These are phyloP conservation scores for Trissoscelio sp. DNA, from an alignment of 2,888 invertebrate genomes.

Conservation along the genomic window DNA sequence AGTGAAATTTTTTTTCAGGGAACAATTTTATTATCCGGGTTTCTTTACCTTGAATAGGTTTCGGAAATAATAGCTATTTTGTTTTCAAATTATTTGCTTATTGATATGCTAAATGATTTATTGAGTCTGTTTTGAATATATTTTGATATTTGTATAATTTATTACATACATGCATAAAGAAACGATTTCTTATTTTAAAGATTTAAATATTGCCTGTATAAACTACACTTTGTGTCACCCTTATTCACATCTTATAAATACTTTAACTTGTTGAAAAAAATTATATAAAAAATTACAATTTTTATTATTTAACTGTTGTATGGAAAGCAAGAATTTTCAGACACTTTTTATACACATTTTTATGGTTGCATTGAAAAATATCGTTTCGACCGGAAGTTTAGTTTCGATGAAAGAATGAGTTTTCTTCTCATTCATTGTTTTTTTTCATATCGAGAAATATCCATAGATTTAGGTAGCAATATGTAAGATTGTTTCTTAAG, in stretches of 20 bases:
- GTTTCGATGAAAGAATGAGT: not conserved
- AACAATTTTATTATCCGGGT: conserved; percentile 34
- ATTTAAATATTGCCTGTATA: not conserved
- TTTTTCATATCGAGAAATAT: not conserved
- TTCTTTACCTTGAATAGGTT: conserved; percentile 3
- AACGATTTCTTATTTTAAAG: not conserved
- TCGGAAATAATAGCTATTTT: conserved; percentile 7
- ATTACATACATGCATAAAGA: not conserved
- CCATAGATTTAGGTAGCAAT: not conserved
- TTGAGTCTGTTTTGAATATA: conserved; percentile 1
- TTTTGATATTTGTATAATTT: conserved; percentile 4
- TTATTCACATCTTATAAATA: not conserved
- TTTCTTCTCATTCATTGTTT: conserved; percentile 1
- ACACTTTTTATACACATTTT: not conserved
- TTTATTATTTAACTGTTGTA: not conserved
- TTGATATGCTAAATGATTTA: conserved; percentile 9
- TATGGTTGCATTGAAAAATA: conserved; percentile 13
- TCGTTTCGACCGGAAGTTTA: not conserved
- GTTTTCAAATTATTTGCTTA: conserved; percentile 15
- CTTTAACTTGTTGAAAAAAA: not conserved
- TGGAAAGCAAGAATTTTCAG: not conserved
- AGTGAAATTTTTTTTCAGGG: conserved; percentile 38
- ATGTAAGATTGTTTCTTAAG: not conserved
- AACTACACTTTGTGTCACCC: not conserved
- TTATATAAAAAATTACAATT: not conserved